phyloP scores from a whole-genome alignment of 2,797 vertebrate species.

The Phoxinus dragarum region DNA sequence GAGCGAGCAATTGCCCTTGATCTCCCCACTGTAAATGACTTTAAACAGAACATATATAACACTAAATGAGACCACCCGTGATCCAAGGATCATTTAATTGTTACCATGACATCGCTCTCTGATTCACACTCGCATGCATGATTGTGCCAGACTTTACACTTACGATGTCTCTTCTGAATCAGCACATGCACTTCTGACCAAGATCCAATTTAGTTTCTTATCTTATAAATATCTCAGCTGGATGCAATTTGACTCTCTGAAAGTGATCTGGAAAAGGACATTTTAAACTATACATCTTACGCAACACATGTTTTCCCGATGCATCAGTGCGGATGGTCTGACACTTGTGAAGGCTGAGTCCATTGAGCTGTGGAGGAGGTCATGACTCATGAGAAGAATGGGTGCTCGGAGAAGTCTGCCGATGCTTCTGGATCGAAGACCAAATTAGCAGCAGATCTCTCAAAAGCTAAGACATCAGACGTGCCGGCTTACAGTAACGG shows the following conservation, averaged over 20 bases:
- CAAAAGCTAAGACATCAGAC: conserved; percentile 11
- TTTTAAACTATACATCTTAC: conserved; percentile 7
- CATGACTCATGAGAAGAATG: conserved; percentile 32
- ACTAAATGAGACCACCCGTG: conserved; percentile 64
- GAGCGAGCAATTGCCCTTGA: conserved; percentile 45
- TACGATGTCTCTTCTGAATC: not conserved
- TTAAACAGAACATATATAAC: conserved; percentile 55
- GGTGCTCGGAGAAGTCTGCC: not conserved
- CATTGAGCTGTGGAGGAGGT: conserved; percentile 23
- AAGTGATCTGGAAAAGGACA: conserved; percentile 9
- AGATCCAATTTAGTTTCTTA: not conserved
- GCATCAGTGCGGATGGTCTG: conserved; percentile 7
- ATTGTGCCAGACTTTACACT: conserved; percentile 4
- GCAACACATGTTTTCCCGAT: conserved; percentile 5
- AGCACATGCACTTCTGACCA: not conserved
- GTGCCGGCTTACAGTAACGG: not conserved
- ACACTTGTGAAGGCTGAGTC: conserved; percentile 1
- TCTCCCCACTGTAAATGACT: conserved; percentile 56
- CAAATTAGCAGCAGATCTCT: conserved; percentile 13
- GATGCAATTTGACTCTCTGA: not conserved
- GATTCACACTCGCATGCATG: conserved; percentile 12
- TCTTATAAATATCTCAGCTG: conserved; percentile 26
- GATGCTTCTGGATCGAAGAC: not conserved
- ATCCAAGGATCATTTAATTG: conserved; percentile 48
- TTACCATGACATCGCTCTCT: conserved; percentile 43